phyloP scores from a whole-genome alignment of 2,797 vertebrate species.

The Epinephelus coioides region DNA sequence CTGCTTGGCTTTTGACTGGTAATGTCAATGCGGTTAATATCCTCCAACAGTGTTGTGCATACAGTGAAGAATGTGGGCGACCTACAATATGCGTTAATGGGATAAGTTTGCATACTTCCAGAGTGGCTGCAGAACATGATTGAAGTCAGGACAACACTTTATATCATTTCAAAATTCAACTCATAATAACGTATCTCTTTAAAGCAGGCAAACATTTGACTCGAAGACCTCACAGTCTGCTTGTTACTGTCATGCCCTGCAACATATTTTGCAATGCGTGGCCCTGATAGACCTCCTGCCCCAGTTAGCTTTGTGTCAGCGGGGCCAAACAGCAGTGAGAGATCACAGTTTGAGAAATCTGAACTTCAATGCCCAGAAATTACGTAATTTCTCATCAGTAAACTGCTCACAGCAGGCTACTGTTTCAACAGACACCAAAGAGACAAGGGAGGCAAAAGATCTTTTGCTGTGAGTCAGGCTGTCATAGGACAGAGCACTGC shows the following conservation, averaged over 20 bases:
- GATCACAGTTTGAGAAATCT: conserved; percentile 6
- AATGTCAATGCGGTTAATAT: conserved; percentile 21
- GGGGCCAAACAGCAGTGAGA: background rate
- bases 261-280: background rate
- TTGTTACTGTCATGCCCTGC: background rate
- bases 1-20: conserved; percentile 15
- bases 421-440: conserved; percentile 12
- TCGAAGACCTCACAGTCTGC: background rate
- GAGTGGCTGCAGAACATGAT: background rate
- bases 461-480: background rate
- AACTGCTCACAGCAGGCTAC: conserved; percentile 16
- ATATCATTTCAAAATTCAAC: background rate
- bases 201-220: background rate
- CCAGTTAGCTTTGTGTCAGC: background rate
- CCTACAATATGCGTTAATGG: conserved; percentile 5
- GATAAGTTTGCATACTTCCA: background rate
- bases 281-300: background rate
- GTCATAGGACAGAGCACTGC: background rate
- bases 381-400: conserved; percentile 22
- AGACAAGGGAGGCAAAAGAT: background rate
- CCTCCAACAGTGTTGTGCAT: background rate
- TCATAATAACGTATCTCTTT: background rate
- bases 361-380: conserved; percentile 32
- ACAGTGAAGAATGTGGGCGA: background rate
- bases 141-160: background rate